A percentile compares a stretch with the other conserved stretches of the same genome.
Conservation (phyloP, 92 coral and sea anemone genomes). For the Epizoanthus scotinus region DNA sequence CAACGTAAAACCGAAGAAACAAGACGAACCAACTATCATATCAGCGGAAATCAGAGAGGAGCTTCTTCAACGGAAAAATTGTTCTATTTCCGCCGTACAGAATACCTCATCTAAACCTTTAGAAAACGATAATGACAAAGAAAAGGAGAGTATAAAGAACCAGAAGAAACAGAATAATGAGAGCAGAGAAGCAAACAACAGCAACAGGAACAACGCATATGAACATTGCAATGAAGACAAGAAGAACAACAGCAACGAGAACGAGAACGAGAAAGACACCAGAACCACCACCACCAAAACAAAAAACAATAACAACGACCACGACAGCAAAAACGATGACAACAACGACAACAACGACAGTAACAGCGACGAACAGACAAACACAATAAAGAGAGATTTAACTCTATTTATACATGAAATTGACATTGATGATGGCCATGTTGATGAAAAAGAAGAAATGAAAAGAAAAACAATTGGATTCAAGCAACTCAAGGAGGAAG, state of each 20-base stretch:
- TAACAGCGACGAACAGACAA: not conserved
- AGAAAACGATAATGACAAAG: not conserved
- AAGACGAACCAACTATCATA: not conserved
- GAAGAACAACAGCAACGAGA: not conserved
- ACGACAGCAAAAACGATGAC: not conserved
- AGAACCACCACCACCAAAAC: not conserved
- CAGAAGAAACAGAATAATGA: not conserved
- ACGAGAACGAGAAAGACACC: not conserved
- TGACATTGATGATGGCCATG: not conserved
- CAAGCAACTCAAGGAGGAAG: not conserved
- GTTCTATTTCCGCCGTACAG: too few relatives aligned
- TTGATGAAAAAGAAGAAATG: not conserved
- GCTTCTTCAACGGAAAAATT: not conserved
- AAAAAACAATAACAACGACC: not conserved
- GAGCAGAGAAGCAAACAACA: not conserved
- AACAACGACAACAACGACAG: not conserved
- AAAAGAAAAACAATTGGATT: not conserved
- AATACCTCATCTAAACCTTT: not conserved
- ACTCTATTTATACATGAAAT: not conserved
- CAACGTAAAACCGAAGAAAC: slow-evolving; percentile 46
- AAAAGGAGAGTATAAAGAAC: not conserved
- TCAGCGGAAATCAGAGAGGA: not conserved
- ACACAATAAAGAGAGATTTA: not conserved
- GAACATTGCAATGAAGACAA: not conserved
- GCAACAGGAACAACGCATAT: not conserved